phyloP scores from a whole-genome alignment of 2,888 invertebrate genomes.

The Nemapogon koenigi region DNA sequence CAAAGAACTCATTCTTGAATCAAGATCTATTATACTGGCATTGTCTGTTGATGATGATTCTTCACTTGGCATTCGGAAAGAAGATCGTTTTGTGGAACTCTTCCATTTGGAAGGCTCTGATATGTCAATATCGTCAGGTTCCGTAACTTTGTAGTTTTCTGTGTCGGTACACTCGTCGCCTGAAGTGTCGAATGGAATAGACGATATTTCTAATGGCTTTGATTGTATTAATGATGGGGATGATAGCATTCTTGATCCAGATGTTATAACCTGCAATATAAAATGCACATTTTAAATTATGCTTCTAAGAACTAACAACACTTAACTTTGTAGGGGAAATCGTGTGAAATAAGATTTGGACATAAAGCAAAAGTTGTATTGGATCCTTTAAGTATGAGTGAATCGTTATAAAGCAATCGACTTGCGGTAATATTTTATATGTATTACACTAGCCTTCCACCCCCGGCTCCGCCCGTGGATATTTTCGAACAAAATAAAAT shows the following conservation, averaged over 20 bases:
- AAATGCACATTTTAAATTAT: too few species aligned
- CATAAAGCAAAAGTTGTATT: too few species aligned
- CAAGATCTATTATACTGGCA: conserved; percentile 50
- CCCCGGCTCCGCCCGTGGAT: too few species aligned
- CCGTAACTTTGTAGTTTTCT: conserved; percentile 53
- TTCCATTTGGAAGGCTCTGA: conserved; percentile 70
- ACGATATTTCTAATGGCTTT: conserved; percentile 48
- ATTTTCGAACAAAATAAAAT: too few species aligned
- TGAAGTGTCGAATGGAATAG: conserved; percentile 40
- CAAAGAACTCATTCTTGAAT: conserved; percentile 25
- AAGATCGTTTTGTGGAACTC: conserved; percentile 68
- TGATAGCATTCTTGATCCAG: conserved; percentile 43
- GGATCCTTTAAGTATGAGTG: too few species aligned
- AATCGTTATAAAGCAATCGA: too few species aligned
- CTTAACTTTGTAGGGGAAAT: too few species aligned
- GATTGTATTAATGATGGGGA: conserved; percentile 27
- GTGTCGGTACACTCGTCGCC: conserved; percentile 34
- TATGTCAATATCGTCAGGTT: conserved; percentile 62
- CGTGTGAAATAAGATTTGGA: too few species aligned
- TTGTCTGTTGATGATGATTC: conserved; percentile 52
- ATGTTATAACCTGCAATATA: conserved; percentile 49
- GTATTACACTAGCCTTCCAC: too few species aligned
- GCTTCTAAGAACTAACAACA: too few species aligned
- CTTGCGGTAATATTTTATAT: too few species aligned
- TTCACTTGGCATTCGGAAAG: conserved; percentile 71